Conservation (phyloP, 2,113 vertebrate genomes). For the Tricholaema leucomelas region DNA sequence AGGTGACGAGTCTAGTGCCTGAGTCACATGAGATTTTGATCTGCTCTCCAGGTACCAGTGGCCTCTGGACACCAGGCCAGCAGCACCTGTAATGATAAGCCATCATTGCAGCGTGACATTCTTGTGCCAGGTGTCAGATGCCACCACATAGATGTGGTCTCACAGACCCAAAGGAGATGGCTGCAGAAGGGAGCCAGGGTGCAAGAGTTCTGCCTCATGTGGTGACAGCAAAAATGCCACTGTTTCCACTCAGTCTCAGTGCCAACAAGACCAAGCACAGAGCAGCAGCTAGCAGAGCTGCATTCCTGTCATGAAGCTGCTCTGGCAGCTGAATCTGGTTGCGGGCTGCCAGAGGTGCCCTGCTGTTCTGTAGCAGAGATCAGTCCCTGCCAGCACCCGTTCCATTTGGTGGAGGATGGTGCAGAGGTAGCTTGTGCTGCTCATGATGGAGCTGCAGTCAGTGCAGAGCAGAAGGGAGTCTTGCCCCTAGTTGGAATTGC, state of each 20-base stretch:
- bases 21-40: not conserved
- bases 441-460: rapidly evolving
- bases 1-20: not conserved
- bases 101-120: not conserved
- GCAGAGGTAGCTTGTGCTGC: not conserved
- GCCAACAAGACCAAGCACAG: not conserved
- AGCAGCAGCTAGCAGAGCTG: not conserved
- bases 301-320: not conserved
- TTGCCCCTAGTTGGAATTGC: not conserved
- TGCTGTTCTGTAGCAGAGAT: not conserved
- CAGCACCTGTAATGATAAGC: not conserved
- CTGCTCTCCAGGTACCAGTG: not conserved
- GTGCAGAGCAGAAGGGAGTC: not conserved
- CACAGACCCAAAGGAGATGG: not conserved
- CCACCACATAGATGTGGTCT: not conserved
- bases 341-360: rapidly evolving
- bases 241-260: not conserved
- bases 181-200: not conserved
- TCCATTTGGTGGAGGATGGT: rapidly evolving
- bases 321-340: not conserved
- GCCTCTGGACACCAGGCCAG: not conserved
- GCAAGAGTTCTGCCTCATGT: rapidly evolving
- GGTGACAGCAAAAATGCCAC: not conserved
- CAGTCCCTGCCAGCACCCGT: not conserved
- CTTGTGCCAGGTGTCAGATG: not conserved